Conservation (phyloP, 2,888 invertebrate species). For the Erebia ligea region DNA sequence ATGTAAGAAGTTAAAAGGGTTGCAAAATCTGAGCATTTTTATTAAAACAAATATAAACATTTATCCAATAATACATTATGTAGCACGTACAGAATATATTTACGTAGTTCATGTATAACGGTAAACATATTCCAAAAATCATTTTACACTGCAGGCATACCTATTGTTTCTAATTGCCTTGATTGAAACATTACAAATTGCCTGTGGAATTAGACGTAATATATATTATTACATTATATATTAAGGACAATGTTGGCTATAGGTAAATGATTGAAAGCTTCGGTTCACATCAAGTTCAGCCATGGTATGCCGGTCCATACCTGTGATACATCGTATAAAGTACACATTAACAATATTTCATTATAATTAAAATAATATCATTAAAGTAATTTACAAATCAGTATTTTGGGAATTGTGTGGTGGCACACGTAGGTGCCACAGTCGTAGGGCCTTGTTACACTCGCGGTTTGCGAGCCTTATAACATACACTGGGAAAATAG, state of each 20-base stretch:
- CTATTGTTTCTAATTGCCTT: constrained; percentile 27
- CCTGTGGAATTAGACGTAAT: constrained; percentile 51
- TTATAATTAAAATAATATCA: constrained; percentile 31
- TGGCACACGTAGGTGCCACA: constrained; percentile 32
- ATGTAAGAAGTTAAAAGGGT: constrained; percentile 12
- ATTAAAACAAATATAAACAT: constrained; percentile 50
- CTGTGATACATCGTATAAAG: constrained; percentile 48
- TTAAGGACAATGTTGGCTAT: constrained; percentile 43
- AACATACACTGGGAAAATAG: neutral
- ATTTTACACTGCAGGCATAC: constrained; percentile 43
- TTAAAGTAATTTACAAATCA: constrained; percentile 40
- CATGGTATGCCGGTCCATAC: constrained; percentile 48
- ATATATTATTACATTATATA: constrained; percentile 47
- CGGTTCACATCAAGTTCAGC: constrained; percentile 45
- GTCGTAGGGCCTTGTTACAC: neutral
- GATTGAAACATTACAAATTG: constrained; percentile 37
- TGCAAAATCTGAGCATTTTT: constrained; percentile 32
- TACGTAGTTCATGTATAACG: constrained; percentile 55
- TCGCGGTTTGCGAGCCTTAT: neutral
- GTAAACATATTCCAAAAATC: constrained; percentile 47
- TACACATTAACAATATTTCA: constrained; percentile 36
- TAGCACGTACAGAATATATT: constrained; percentile 46
- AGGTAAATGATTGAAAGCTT: constrained; percentile 48
- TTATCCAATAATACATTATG: constrained; percentile 58
- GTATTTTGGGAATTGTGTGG: constrained; percentile 37